A percentile compares a stretch with the other conserved stretches of the same genome.
Conservation (phyloP, 2,888 invertebrate species). For the Rhingia campestris region DNA sequence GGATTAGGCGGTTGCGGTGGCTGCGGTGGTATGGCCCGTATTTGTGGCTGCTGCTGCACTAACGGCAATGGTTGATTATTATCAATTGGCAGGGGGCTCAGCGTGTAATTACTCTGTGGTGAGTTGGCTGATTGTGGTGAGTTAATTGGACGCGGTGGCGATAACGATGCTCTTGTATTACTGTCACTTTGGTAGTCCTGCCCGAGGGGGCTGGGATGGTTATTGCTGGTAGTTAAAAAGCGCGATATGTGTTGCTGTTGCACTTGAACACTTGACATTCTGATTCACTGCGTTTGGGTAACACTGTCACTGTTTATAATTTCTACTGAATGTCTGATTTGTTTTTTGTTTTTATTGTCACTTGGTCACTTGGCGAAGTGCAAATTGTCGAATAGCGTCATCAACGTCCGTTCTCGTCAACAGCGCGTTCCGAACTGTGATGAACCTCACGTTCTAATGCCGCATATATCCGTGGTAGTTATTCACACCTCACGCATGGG, state of each 20-base stretch:
- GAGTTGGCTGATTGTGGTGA: slow-evolving; percentile 79
- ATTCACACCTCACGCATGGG: slow-evolving; percentile 69
- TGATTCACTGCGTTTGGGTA: slow-evolving; percentile 67
- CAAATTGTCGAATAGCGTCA: slow-evolving; percentile 25
- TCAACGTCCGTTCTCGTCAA: slow-evolving; percentile 76
- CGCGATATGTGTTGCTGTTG: slow-evolving; percentile 80
- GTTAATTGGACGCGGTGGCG: slow-evolving; percentile 77
- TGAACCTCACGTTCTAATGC: slow-evolving; percentile 71
- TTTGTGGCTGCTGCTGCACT: slow-evolving; percentile 51
- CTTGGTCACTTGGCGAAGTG: not conserved
- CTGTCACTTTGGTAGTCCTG: slow-evolving; percentile 80
- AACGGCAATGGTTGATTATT: slow-evolving; percentile 74
- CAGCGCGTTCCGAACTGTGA: slow-evolving; percentile 80
- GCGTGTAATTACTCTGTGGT: slow-evolving; percentile 78
- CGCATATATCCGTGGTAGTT: slow-evolving; percentile 63
- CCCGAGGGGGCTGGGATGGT: slow-evolving; percentile 75
- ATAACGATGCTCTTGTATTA: slow-evolving; percentile 78
- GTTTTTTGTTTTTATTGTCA: slow-evolving; percentile 33
- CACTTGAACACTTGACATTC: slow-evolving; percentile 82
- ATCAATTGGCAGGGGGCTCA: slow-evolving; percentile 77
- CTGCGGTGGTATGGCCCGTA: slow-evolving; percentile 52
- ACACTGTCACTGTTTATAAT: slow-evolving; percentile 35
- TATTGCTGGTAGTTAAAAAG: slow-evolving; percentile 79
- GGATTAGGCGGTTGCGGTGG: slow-evolving; percentile 65
- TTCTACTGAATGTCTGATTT: slow-evolving; percentile 6